Conservation (phyloP, 2,113 vertebrate species). For the Atherinomorus stipes region DNA sequence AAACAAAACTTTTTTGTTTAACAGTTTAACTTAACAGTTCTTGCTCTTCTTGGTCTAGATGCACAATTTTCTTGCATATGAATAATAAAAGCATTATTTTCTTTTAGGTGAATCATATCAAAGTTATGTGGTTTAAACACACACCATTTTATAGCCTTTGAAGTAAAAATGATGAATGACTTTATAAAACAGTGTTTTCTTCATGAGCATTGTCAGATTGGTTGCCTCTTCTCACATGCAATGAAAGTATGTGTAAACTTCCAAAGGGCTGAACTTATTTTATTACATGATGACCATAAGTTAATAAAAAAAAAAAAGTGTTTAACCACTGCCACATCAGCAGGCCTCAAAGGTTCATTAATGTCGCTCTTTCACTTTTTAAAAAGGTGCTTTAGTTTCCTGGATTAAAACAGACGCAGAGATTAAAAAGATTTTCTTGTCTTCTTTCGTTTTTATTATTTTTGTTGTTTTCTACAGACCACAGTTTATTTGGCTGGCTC, state of each 20-base stretch:
- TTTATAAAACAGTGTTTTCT: slow-evolving; percentile 20
- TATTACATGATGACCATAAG: slow-evolving; percentile 11
- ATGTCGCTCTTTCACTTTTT: slow-evolving; percentile 41
- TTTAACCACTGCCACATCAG: slow-evolving; percentile 42
- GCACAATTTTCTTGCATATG: slow-evolving; percentile 16
- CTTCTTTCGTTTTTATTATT: slow-evolving; percentile 20
- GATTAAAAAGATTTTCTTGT: slow-evolving; percentile 35
- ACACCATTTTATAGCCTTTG: slow-evolving; percentile 15
- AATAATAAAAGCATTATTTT: slow-evolving; percentile 15
- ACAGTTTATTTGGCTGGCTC: slow-evolving; percentile 88
- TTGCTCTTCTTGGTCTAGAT: neutral
- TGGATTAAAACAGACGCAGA: slow-evolving; percentile 49
- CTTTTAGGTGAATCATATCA: neutral
- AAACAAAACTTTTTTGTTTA: neutral
- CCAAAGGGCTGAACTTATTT: slow-evolving; percentile 30
- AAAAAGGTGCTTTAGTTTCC: slow-evolving; percentile 67
- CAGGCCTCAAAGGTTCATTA: slow-evolving; percentile 50
- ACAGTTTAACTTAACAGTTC: neutral
- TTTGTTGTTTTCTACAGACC: slow-evolving; percentile 12
- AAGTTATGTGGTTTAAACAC: neutral
- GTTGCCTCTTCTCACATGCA: slow-evolving; percentile 45
- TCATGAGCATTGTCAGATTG: slow-evolving; percentile 34
- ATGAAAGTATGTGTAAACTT: slow-evolving; percentile 60
- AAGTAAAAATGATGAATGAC: slow-evolving; percentile 47
- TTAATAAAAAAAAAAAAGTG: slow-evolving; percentile 1